Percentiles rank a stretch among this genome's conserved stretches.
These are phyloP conservation scores for Selene dorsalis DNA, from an alignment of 2,797 vertebrate species.

Conservation along the genomic window DNA sequence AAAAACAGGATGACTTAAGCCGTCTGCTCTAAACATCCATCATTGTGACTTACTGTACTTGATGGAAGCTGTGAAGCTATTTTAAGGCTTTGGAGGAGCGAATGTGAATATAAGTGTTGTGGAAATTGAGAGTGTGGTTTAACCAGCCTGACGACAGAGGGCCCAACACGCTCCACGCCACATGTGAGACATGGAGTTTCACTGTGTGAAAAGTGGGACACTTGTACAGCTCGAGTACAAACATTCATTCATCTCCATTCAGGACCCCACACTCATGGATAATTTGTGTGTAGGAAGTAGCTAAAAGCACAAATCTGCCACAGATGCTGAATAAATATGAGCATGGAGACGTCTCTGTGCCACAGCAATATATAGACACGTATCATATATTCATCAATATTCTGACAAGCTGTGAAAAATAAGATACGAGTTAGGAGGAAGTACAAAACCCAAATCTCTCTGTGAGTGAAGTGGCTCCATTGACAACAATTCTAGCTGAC, in stretches of 20 bases:
- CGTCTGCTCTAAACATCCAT: background rate
- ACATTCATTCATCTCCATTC: background rate
- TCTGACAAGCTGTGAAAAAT: background rate
- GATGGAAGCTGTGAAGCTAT: background rate
- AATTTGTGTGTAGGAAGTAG: background rate
- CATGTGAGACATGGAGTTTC: background rate
- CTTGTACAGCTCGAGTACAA: background rate
- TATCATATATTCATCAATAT: background rate
- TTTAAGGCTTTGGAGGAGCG: background rate
- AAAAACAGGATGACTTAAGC: background rate
- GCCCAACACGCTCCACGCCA: background rate
- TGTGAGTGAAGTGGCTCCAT: slow-evolving; percentile 12
- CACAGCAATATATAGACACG: background rate
- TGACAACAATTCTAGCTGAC: slow-evolving; percentile 61
- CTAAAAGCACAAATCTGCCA: background rate
- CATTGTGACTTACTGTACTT: background rate
- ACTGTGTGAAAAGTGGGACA: background rate
- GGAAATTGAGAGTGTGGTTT: background rate
- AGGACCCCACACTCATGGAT: background rate
- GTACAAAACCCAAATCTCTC: background rate
- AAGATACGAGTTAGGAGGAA: slow-evolving; percentile 6
- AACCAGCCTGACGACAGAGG: background rate
- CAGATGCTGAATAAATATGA: background rate
- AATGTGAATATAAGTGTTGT: background rate
- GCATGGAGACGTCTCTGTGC: background rate